Conservation (phyloP, 2,797 vertebrate species). For the Coluber constrictor region DNA sequence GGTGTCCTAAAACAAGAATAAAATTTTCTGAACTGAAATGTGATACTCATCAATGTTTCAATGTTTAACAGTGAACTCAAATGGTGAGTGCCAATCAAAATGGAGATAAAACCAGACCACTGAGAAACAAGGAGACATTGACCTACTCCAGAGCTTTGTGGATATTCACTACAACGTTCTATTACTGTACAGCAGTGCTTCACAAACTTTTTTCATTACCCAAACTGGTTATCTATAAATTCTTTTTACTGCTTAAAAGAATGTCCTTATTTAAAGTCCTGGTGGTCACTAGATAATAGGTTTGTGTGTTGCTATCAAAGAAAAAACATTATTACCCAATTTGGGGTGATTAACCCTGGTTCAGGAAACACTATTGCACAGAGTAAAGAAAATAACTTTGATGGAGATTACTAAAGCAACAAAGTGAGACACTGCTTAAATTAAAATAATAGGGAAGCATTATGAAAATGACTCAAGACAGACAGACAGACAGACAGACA, state of each 20-base stretch:
- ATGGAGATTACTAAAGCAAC: neutral
- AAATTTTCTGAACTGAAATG: neutral
- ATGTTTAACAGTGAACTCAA: neutral
- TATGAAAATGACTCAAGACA: neutral
- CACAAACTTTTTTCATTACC: neutral
- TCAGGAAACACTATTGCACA: neutral
- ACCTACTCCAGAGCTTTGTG: neutral
- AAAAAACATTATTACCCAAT: neutral
- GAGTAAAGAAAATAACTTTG: neutral
- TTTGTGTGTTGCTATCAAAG: neutral
- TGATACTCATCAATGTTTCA: neutral
- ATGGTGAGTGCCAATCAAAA: neutral
- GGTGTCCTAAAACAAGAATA: constrained; percentile 80
- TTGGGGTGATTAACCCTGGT: neutral
- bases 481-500: too few species aligned
- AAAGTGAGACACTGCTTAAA: neutral
- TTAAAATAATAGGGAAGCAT: neutral
- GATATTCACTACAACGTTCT: neutral
- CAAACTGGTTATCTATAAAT: neutral
- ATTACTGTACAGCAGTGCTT: neutral
- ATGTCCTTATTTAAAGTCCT: neutral
- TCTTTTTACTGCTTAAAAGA: neutral
- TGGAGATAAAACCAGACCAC: neutral
- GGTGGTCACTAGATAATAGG: neutral
- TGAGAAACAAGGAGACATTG: neutral